These are phyloP conservation scores for Grammatotria lemairii DNA, from an alignment of 2,113 vertebrate genomes.

Conservation along the genomic window DNA sequence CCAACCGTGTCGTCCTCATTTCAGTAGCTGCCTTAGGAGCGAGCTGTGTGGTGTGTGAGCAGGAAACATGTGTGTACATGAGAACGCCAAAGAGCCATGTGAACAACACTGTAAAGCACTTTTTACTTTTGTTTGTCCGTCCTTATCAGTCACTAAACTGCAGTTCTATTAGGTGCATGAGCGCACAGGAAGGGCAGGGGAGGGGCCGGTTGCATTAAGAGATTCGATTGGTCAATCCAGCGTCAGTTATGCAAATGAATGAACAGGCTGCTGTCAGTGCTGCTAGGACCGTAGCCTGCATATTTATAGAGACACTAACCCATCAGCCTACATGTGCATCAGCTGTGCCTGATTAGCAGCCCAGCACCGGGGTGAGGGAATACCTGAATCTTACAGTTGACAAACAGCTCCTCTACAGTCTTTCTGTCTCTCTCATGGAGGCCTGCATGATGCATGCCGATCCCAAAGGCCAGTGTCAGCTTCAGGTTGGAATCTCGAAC, in stretches of 20 bases:
- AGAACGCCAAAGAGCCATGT: background rate
- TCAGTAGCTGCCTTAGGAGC: background rate
- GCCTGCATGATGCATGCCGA: constrained; percentile 95
- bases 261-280: background rate
- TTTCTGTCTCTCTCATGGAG: constrained; percentile 93
- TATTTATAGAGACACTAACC: background rate
- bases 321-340: background rate
- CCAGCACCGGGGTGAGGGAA: background rate
- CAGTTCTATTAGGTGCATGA: background rate
- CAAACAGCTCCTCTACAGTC: constrained; percentile 94
- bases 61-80: background rate
- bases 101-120: background rate
- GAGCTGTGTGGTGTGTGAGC: background rate
- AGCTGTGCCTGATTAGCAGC: background rate
- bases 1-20: background rate
- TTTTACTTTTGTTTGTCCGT: background rate
- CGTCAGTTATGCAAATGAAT: background rate
- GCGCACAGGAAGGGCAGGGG: background rate
- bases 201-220: background rate
- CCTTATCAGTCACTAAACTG: background rate
- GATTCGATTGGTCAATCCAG: background rate
- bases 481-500: constrained; percentile 93
- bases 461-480: constrained; percentile 93
- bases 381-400: constrained; percentile 98
- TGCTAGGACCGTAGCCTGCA: background rate